Evolutionary conservation across 2,888 invertebrate genomes (phyloP).

Genomic region (Drosophila eohydei): DNA sequence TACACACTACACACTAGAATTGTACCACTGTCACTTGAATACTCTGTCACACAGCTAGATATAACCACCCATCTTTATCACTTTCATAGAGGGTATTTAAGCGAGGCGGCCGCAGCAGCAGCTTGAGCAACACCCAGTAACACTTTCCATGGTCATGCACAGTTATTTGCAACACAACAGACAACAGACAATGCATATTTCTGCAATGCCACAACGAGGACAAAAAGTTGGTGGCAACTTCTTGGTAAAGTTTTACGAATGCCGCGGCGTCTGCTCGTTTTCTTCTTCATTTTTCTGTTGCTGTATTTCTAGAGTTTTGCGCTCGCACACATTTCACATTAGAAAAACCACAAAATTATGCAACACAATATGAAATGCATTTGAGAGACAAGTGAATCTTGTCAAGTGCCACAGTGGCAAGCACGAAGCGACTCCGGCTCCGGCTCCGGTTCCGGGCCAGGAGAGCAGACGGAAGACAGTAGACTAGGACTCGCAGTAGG

Average conservation of each 20-base stretch:
- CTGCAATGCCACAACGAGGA: constrained; percentile 33
- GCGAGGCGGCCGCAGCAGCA: constrained; percentile 42
- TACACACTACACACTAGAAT: too few species aligned
- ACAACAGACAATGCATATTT: constrained; percentile 57
- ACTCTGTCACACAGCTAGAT: neutral
- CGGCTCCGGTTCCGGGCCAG: constrained; percentile 9
- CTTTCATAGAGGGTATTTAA: neutral
- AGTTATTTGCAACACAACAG: constrained; percentile 62
- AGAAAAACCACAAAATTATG: constrained; percentile 77
- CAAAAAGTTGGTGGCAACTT: constrained; percentile 53
- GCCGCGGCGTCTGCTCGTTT: constrained; percentile 36
- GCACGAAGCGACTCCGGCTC: constrained; percentile 25
- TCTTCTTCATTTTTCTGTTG: constrained; percentile 8
- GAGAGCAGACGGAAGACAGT: neutral
- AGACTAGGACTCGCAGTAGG: constrained; percentile 6
- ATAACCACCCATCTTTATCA: neutral
- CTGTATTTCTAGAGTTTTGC: constrained; percentile 28
- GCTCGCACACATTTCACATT: constrained; percentile 68
- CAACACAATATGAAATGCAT: constrained; percentile 81
- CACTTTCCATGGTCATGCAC: constrained; percentile 53
- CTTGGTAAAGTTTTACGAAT: constrained; percentile 61
- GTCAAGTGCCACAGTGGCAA: constrained; percentile 72
- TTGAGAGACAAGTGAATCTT: constrained; percentile 80
- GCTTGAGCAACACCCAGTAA: constrained; percentile 52
- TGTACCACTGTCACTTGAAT: too few species aligned